phyloP scores from a whole-genome alignment of 37 sponge, comb jelly and placozoan species.

The Ephydatia muelleri region DNA sequence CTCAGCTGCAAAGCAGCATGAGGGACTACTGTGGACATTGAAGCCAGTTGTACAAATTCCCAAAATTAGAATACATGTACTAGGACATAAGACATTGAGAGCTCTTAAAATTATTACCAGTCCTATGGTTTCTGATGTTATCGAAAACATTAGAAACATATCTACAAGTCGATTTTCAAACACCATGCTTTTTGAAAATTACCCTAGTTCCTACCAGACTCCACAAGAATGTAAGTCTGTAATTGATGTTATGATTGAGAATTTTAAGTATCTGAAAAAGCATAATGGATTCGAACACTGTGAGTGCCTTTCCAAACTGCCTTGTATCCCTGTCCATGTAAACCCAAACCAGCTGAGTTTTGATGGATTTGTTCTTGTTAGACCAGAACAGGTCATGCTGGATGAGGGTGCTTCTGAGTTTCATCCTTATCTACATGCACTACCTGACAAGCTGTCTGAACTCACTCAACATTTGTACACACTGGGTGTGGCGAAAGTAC shows the following conservation, averaged over 20 bases:
- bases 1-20: not conserved
- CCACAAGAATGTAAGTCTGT: not conserved
- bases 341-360: not conserved
- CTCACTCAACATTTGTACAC: not conserved
- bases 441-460: not conserved
- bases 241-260: not conserved
- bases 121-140: constrained; percentile 32
- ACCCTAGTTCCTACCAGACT: not conserved
- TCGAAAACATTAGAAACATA: constrained; percentile 35
- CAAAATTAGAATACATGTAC: not conserved
- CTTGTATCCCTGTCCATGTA: not conserved
- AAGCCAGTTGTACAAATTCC: constrained; percentile 44
- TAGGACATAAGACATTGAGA: not conserved
- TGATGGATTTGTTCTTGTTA: not conserved
- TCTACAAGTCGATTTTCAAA: constrained; percentile 14
- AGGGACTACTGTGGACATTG: constrained; percentile 50
- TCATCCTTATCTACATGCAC: not conserved
- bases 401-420: not conserved
- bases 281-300: not conserved
- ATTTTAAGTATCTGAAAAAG: constrained; percentile 7
- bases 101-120: not conserved
- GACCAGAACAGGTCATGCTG: not conserved
- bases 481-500: not conserved
- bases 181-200: constrained; percentile 28
- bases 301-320: not conserved